A percentile compares a stretch with the other conserved stretches of the same genome.
Conservation (phyloP, 1,140 invertebrate species). For the Zaprionus nigranus region DNA sequence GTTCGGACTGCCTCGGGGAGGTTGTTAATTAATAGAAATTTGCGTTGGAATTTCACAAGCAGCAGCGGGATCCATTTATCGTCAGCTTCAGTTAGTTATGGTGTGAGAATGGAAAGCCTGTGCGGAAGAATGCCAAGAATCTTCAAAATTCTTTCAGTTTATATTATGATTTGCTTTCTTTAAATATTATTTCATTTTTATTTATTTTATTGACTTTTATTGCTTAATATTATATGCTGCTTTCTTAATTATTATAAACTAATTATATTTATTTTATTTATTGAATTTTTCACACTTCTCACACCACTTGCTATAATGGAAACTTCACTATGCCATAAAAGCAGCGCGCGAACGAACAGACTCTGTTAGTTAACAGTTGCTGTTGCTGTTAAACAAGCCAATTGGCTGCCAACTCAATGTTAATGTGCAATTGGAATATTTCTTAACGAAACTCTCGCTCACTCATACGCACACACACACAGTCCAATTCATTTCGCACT, state of each 20-base stretch:
- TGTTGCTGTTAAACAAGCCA: slow-evolving; percentile 22
- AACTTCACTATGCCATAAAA: slow-evolving; percentile 11
- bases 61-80: slow-evolving; percentile 27
- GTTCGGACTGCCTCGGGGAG: slow-evolving; percentile 39
- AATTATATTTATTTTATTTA: background rate
- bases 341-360: background rate
- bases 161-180: too few species aligned
- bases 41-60: slow-evolving; percentile 67
- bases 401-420: slow-evolving; percentile 33
- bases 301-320: background rate
- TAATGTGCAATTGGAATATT: slow-evolving; percentile 30
- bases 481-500: background rate
- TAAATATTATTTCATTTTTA: too few species aligned
- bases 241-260: background rate
- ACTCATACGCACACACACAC: slow-evolving; percentile 1
- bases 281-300: background rate
- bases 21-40: slow-evolving; percentile 75
- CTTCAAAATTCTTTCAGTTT: too few species aligned
- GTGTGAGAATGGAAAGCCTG: too few species aligned
- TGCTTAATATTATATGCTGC: background rate
- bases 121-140: background rate
- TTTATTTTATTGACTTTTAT: background rate
- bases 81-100: slow-evolving; percentile 1
- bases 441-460: slow-evolving; percentile 40
- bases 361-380: slow-evolving; percentile 20